Evolutionary conservation across 2,797 vertebrate genomes (phyloP).

Genomic region (Myotis vivesi): DNA sequence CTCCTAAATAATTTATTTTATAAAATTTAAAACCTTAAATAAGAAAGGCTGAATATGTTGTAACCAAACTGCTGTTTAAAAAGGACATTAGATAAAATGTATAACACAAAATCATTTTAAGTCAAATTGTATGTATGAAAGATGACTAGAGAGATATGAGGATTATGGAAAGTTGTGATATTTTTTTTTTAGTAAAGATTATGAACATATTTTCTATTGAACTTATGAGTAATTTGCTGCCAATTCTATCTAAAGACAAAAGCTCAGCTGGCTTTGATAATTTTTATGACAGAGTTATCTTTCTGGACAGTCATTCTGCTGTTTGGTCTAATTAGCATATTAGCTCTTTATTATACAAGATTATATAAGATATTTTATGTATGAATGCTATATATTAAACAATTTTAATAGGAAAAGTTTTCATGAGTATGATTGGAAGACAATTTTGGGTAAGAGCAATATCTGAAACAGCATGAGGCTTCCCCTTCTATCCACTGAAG

Average conservation of each 20-base stretch:
- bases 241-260: slow-evolving; percentile 4
- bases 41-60: not conserved
- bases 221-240: slow-evolving; percentile 8
- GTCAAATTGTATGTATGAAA: not conserved
- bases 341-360: too few species aligned
- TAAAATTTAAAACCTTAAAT: slow-evolving; percentile 40
- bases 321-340: too few species aligned
- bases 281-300: not conserved
- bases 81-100: not conserved
- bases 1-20: slow-evolving; percentile 9
- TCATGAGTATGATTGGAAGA: not conserved
- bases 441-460: not conserved
- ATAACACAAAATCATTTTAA: not conserved
- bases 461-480: not conserved
- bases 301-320: too few species aligned
- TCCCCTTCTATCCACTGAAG: not conserved
- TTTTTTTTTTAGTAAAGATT: not conserved
- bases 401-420: not conserved
- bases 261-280: not conserved
- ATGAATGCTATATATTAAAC: not conserved
- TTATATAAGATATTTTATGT: not conserved
- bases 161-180: not conserved
- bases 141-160: not conserved
- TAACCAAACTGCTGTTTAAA: not conserved
- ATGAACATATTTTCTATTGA: not conserved